Evolutionary conservation across 2,888 invertebrate species (phyloP).

Genomic region (Pandemis cinnamomeana): DNA sequence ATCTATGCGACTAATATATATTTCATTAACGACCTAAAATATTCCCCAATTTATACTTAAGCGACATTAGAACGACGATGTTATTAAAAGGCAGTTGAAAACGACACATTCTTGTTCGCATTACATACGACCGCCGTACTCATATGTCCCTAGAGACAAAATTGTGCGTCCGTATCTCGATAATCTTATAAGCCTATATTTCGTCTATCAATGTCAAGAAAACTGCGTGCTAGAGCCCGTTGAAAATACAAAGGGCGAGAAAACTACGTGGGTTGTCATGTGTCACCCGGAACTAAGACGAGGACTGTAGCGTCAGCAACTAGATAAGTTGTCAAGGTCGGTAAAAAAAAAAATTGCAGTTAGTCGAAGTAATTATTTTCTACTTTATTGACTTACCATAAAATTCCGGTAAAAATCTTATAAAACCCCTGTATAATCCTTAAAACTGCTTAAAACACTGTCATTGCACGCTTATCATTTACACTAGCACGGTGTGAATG

Average conservation of each 20-base stretch:
- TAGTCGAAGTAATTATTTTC: neutral
- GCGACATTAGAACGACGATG: neutral
- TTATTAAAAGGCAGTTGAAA: neutral
- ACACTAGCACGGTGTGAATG: constrained; percentile 30
- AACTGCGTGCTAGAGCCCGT: constrained; percentile 16
- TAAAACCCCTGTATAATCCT: constrained; percentile 39
- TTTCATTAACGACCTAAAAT: neutral
- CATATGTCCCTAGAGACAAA: neutral
- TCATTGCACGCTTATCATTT: constrained; percentile 34
- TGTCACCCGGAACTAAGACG: constrained; percentile 54
- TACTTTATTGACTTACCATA: constrained; percentile 42
- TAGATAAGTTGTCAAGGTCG: neutral
- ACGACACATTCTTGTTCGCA: neutral
- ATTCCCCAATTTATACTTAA: neutral
- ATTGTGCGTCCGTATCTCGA: neutral
- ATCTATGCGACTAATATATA: constrained; percentile 13
- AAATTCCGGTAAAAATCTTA: constrained; percentile 43
- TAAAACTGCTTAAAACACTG: constrained; percentile 41
- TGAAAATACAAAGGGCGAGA: constrained; percentile 46
- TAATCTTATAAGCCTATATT: constrained; percentile 26
- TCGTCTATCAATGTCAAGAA: constrained; percentile 29
- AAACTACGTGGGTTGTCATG: constrained; percentile 56
- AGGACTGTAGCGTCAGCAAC: constrained; percentile 45
- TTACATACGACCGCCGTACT: neutral
- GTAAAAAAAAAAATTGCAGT: neutral